Conservation (phyloP, 2,888 invertebrate genomes). For the Pterobdella sp. region DNA sequence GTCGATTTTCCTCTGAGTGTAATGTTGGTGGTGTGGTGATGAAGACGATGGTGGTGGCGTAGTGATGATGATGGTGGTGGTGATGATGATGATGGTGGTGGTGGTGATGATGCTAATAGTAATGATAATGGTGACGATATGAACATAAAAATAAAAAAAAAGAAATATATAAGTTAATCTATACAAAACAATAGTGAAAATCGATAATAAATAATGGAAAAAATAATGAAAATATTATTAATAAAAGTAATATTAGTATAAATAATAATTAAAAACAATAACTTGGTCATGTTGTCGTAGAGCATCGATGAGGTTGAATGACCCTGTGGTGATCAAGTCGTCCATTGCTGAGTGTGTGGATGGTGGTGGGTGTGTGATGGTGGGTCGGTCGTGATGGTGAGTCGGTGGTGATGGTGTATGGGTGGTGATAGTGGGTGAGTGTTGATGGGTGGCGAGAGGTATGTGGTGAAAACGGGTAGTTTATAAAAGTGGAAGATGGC, state of each 20-base stretch:
- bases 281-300: constrained; percentile 17
- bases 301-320: constrained; percentile 16
- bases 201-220: constrained; percentile 4
- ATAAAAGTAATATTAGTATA: neutral
- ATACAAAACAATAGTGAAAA: neutral
- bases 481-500: neutral
- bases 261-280: neutral
- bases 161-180: neutral
- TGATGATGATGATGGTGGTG: neutral
- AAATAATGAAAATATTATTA: neutral
- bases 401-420: neutral
- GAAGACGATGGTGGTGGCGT: neutral
- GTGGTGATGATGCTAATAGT: neutral
- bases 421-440: neutral
- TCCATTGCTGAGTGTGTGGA: constrained; percentile 9
- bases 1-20: constrained; percentile 25
- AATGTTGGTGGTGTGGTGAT: no score
- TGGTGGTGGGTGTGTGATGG: neutral
- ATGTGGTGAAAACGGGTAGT: no score
- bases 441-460: neutral
- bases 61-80: neutral
- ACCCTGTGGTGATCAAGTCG: constrained; percentile 22
- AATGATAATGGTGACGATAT: neutral
- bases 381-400: neutral
- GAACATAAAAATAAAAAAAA: no score